Evolutionary conservation across 2,888 invertebrate genomes (phyloP).

Genomic region (Netelia fuscicornis): DNA sequence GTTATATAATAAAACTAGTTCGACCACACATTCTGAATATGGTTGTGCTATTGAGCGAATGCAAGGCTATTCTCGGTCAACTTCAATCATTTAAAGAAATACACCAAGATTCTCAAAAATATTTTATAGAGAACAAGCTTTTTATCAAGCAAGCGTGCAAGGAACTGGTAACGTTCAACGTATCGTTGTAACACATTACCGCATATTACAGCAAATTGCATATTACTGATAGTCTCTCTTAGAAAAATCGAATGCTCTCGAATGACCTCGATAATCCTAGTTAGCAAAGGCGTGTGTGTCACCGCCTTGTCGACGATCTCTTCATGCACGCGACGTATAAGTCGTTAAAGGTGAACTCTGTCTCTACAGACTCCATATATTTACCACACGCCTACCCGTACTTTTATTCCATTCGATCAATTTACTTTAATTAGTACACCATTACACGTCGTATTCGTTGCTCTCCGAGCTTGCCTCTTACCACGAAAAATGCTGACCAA

Average conservation of each 20-base stretch:
- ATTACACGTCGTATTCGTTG: neutral
- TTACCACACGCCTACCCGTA: neutral
- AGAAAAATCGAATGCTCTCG: neutral
- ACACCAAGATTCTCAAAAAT: neutral
- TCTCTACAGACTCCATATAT: neutral
- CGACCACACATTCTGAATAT: no score
- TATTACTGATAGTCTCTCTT: neutral
- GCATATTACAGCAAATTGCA: no score
- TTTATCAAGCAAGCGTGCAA: no score
- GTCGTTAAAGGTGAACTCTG: neutral
- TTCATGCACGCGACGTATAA: neutral
- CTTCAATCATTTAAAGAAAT: neutral
- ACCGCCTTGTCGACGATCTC: neutral
- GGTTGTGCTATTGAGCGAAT: neutral
- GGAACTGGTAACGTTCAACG: no score
- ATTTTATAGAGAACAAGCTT: no score
- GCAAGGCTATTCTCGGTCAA: neutral
- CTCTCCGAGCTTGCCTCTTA: conserved; percentile 10
- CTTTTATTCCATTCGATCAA: conserved; percentile 31
- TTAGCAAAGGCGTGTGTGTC: neutral
- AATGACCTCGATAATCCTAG: conserved; percentile 4
- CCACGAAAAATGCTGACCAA: conserved; percentile 52
- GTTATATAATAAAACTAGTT: no score
- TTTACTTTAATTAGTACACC: conserved; percentile 6
- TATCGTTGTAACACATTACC: no score